Evolutionary conservation across 2,113 vertebrate genomes (phyloP), one percentile per base, ranked within the genome.

Genomic region (Poeciliopsis occidentalis): DNA sequence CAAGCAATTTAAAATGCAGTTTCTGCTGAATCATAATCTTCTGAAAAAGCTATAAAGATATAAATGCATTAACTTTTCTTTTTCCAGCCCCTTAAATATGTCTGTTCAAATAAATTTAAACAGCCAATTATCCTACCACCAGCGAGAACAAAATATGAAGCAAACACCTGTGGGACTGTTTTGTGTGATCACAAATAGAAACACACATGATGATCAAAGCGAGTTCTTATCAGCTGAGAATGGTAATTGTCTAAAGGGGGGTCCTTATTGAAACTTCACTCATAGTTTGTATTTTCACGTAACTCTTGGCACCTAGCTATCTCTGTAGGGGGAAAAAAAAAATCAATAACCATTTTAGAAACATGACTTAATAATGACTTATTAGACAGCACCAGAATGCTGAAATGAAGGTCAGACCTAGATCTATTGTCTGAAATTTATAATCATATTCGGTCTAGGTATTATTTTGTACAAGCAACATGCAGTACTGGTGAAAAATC

Each of bases 301-400:
- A 39, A 68, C 72, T 69, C 29, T 26, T 12, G 60, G 82, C 27
- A 44, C 22, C 65, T 72, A 11, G 31, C 12, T 54, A n/a, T 34
- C 6, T 26, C 78, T 67, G 30, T 13, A 61, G 81, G 68, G 34
- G 19, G 19, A 54, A 80, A 62, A 7, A 41, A n/a, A 82, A 74
- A 88, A 90, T 92, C 90, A 87, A 92, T 92, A 88, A 73, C 82
- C 71, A 80, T 90, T 87, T 87, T 64, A 74, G 75, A 80, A 87
- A 87, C 84, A 84, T 81, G 84, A 87, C 83, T 88, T 82, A 87
- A 90, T 82, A 87, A 90, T 89, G 86, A 88, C 64, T 75, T 73
- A 81, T 82, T 31, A 68, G 39, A 61, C 67, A 65, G 70, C 79
- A 68, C 37, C 19, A 51, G 47, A 22, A 51, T 64, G 57, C 4